Base-by-base conservation (phyloP, 2,797 vertebrate species). In the Enteromius radiatus region DNA sequence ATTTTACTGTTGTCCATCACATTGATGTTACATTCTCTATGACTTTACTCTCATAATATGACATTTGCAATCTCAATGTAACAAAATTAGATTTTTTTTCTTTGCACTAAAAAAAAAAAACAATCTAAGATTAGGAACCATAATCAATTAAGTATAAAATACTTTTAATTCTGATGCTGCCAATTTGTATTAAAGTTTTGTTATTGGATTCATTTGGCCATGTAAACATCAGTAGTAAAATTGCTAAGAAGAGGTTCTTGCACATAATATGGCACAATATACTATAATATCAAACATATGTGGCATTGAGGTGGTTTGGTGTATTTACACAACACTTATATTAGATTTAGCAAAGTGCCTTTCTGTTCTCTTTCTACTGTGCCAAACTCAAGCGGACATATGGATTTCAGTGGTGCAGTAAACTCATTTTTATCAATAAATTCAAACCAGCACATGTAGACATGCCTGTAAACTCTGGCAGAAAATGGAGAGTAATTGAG, bases 401-500 rank as follows among this genome's bases (percentile, higher is more conserved):
- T 82, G 78, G 59, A 70, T 68, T 43, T 23, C 73, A 80, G 70
- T 54, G 82, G 43, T 45, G 78, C 79, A 68, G 59, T 73, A 69
- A 84, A 84, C 83, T 86, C 76, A 71, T 85, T 84, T 82, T 67
- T 83, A 79, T 86, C 86, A 83, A 84, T 84, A 85, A 86, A 81
- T 78, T 85, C 86, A 80, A 70, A 87, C 49, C 87, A 63, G 83
- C 63, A 54, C 86, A 83, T 81, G 76, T 84, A 86, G 76, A 86
- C 79, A 86, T 85, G 86, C 63, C 84, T 86, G 79, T 86, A 84
- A 88, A 77, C 70, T 76, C 61, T 41, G 65, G 79, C 81, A 84
- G 78, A 86, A 86, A 88, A 85, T 80, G 81, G 31, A 64, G 59
- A 19, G 54, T 89, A 88, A 89, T 83, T 84, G 84, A 86, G 84